Evolutionary conservation across 2,797 vertebrate genomes (phyloP).

Genomic region (Geotrypetes seraphini): DNA sequence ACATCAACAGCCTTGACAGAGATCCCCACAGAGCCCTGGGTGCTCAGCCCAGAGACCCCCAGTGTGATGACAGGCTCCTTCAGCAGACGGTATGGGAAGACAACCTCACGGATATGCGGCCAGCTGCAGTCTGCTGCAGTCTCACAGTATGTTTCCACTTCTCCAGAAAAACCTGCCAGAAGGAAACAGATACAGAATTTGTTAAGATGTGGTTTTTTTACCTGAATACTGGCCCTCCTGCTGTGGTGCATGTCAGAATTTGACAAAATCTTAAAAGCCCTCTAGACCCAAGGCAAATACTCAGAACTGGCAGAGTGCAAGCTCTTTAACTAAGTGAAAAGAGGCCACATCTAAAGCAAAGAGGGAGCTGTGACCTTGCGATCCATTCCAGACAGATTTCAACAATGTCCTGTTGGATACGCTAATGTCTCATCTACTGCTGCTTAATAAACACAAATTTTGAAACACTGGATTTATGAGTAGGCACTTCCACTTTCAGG

Average conservation of each 20-base stretch:
- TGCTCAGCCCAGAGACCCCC: not conserved
- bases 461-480: accelerated
- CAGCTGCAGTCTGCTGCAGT: not conserved
- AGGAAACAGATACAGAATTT: too few species aligned
- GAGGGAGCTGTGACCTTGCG: not conserved
- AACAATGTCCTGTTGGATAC: too few species aligned
- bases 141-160: not conserved
- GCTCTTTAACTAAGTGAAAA: accelerated
- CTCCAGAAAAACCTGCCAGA: not conserved
- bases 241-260: too few species aligned
- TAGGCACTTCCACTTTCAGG: too few species aligned
- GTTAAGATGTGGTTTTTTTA: too few species aligned
- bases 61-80: not conserved
- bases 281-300: too few species aligned
- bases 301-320: not conserved
- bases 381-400: conserved; percentile 2
- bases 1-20: not conserved
- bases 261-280: too few species aligned
- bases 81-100: not conserved
- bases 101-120: not conserved
- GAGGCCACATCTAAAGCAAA: accelerated
- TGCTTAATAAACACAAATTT: accelerated
- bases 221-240: too few species aligned
- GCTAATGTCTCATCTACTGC: too few species aligned
- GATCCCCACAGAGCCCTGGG: not conserved